These are phyloP conservation scores for Eledone cirrhosa DNA, from an alignment of 2,888 invertebrate genomes.

Conservation along the genomic window DNA sequence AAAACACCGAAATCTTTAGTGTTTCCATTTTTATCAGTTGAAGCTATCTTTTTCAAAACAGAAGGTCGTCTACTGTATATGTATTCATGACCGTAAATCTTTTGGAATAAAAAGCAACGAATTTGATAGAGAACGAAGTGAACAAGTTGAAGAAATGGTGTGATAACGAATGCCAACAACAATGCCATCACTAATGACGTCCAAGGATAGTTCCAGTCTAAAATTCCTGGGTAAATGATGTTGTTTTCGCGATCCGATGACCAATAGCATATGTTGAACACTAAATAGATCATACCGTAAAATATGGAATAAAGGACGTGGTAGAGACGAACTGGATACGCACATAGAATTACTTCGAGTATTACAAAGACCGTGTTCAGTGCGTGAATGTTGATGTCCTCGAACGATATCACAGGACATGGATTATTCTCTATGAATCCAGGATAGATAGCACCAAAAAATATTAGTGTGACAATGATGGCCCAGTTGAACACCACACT, in stretches of 20 bases:
- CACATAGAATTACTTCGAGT: slow-evolving; percentile 45
- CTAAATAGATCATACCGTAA: slow-evolving; percentile 45
- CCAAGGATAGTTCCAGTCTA: slow-evolving; percentile 60
- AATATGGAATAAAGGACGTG: slow-evolving; percentile 49
- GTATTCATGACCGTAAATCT: slow-evolving; percentile 30
- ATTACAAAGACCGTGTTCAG: slow-evolving; percentile 50
- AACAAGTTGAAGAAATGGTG: slow-evolving; percentile 45
- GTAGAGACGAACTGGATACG: slow-evolving; percentile 50
- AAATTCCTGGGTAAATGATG: slow-evolving; percentile 54
- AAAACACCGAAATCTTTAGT: background rate
- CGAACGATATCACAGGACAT: slow-evolving; percentile 17
- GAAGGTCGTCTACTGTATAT: background rate
- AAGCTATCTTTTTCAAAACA: slow-evolving; percentile 6
- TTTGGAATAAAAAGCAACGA: slow-evolving; percentile 34
- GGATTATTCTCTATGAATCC: slow-evolving; percentile 29
- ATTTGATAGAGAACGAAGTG: slow-evolving; percentile 46
- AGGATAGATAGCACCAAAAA: slow-evolving; percentile 51
- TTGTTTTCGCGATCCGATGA: slow-evolving; percentile 47
- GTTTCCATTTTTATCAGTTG: slow-evolving; percentile 11
- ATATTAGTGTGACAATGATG: slow-evolving; percentile 53
- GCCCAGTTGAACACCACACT: slow-evolving; percentile 45
- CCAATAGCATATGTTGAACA: slow-evolving; percentile 55
- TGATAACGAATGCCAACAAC: slow-evolving; percentile 38
- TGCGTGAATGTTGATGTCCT: slow-evolving; percentile 51
- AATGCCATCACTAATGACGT: slow-evolving; percentile 38